Conservation (phyloP, 2,113 vertebrate species). For the Ptychochromis oligacanthus region DNA sequence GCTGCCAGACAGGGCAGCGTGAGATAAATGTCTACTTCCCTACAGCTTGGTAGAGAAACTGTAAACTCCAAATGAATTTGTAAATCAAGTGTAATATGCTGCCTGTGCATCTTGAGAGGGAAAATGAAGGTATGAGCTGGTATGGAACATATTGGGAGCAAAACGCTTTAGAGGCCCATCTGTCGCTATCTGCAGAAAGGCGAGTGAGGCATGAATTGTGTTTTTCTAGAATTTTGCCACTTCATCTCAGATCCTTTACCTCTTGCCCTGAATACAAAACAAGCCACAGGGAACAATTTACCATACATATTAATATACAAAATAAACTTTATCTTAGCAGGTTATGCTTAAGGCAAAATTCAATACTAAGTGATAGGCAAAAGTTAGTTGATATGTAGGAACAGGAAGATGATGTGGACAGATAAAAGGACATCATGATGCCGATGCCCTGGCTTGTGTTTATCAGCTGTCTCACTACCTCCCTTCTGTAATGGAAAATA, state of each 20-base stretch:
- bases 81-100: constrained; percentile 70
- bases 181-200: constrained; percentile 53
- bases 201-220: constrained; percentile 42
- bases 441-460: constrained; percentile 61
- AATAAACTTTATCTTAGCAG: constrained; percentile 39
- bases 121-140: constrained; percentile 54
- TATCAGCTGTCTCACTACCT: constrained; percentile 70
- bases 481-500: constrained; percentile 77
- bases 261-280: constrained; percentile 63
- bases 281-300: constrained; percentile 32
- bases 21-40: constrained; percentile 59
- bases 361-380: constrained; percentile 57
- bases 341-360: constrained; percentile 44
- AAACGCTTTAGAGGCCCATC: constrained; percentile 61
- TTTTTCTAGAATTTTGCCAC: constrained; percentile 50
- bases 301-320: constrained; percentile 58
- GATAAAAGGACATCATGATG: constrained; percentile 72
- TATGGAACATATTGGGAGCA: constrained; percentile 65
- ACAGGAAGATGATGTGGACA: constrained; percentile 55
- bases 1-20: constrained; percentile 45
- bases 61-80: constrained; percentile 68
- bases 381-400: constrained; percentile 49
- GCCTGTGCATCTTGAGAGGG: constrained; percentile 63
- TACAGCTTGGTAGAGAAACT: constrained; percentile 41
- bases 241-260: constrained; percentile 60